These are phyloP conservation scores for Spea bombifrons DNA, from an alignment of 2,113 vertebrate genomes.

Conservation along the genomic window DNA sequence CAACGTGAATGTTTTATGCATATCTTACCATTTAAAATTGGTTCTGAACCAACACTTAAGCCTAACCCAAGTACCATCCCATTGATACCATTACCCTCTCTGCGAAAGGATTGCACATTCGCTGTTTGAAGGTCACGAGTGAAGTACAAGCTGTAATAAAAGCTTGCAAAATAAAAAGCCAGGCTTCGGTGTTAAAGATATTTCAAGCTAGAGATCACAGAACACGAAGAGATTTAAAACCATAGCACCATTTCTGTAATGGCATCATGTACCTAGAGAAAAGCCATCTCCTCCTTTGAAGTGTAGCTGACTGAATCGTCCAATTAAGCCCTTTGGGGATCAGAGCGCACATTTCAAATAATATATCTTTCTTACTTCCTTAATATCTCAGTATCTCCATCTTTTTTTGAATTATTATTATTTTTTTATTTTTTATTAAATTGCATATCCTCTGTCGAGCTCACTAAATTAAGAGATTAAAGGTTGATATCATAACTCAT, in stretches of 20 bases:
- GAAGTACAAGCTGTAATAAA: conserved; percentile 11
- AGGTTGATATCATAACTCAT: too few relatives aligned
- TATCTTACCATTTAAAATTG: conserved; percentile 5
- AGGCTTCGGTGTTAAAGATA: conserved; percentile 13
- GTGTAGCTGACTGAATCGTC: conserved; percentile 50
- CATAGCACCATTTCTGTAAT: conserved; percentile 29
- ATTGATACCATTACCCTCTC: conserved; percentile 27
- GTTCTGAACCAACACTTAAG: conserved; percentile 8
- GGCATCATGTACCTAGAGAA: conserved; percentile 57
- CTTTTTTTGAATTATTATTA: not conserved
- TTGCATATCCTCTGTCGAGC: too few relatives aligned
- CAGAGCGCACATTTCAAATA: conserved; percentile 18
- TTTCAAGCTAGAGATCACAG: conserved; percentile 37
- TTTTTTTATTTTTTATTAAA: not conserved
- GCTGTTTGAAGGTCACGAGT: conserved; percentile 40
- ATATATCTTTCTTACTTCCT: conserved; percentile 45
- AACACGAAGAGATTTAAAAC: conserved; percentile 38
- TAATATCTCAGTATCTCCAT: not conserved
- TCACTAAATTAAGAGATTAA: too few relatives aligned
- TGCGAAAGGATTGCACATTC: conserved; percentile 20
- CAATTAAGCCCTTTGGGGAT: conserved; percentile 46
- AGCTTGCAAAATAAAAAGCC: conserved; percentile 16
- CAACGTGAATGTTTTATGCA: too few relatives aligned
- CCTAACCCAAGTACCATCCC: conserved; percentile 3
- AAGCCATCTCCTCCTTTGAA: conserved; percentile 68